Base-by-base conservation (phyloP, 2,797 vertebrate species). In the Eulemur albifrons region DNA sequence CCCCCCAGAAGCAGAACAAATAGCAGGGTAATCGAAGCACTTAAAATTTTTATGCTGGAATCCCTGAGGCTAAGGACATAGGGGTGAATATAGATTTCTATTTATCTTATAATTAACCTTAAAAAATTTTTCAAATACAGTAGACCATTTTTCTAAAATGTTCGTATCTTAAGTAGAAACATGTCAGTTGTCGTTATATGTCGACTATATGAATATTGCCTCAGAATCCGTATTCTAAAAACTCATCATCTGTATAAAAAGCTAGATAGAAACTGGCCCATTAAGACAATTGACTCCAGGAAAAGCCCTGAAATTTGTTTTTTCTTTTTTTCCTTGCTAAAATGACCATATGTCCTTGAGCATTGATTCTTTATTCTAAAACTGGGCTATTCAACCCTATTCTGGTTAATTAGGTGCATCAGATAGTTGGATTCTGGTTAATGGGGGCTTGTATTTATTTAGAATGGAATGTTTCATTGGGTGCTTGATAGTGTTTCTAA, bases 291-390 rank as follows among this genome's bases (percentile, higher is more conserved):
- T 14, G 10, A 79, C 35, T 52, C 35, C 17, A 69, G 23, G 15
- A n/a, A 88, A 92, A 72, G 4, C 9, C 38, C n/a, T 48, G 50
- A 59, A 63, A 54, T 77, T 89, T 65, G 72, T 20, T 57, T 67
- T 57, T 69, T 81, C 0, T 20, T 92, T 84, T 52, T 79, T 54
- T 69, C 77, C 85, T 57, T 67, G 21, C 72, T 93, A 14, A 61
- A 77, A 43, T 85, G 32, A 91, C 54, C 32, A 12, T 54, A n/a
- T 9, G 6, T 25, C 45, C 27, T 88, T 88, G 27, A 83, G 18
- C 59, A 54, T 10, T 92, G 63, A 65, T 61, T 93, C 20, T 95
- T 96, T 85, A 7, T 86, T 91, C 48, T 85, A 52, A 77, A 80
- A 85, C 25, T 65, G 35, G 50, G 1, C 5, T 57, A 32, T 76